Conservation (phyloP, 2,888 invertebrate genomes). For the Mythimna ferrago region DNA sequence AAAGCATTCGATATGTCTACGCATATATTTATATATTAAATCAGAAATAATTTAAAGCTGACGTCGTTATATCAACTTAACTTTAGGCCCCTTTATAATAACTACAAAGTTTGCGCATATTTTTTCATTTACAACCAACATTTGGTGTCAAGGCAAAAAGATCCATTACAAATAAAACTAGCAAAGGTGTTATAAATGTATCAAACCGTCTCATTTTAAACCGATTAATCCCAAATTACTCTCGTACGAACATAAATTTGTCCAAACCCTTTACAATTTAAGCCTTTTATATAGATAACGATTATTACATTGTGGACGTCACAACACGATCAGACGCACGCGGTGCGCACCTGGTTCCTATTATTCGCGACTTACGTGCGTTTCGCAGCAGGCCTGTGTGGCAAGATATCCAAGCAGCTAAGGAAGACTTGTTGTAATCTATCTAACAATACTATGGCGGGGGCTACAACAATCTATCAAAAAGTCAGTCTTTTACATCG, state of each 20-base stretch:
- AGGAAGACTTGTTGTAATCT: conserved; percentile 71
- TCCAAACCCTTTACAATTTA: conserved; percentile 73
- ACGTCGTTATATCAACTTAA: conserved; percentile 67
- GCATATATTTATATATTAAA: conserved; percentile 71
- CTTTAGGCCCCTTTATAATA: conserved; percentile 65
- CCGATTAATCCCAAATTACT: conserved; percentile 81
- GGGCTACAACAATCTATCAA: conserved; percentile 81
- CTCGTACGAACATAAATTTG: conserved; percentile 75
- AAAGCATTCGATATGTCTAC: conserved; percentile 74
- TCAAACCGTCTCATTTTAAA: conserved; percentile 74
- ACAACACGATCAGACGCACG: conserved; percentile 75
- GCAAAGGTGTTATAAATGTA: conserved; percentile 79
- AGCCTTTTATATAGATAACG: conserved; percentile 74
- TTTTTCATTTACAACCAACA: conserved; percentile 41
- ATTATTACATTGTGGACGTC: conserved; percentile 71
- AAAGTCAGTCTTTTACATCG: conserved; percentile 89
- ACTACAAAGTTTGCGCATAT: conserved; percentile 52
- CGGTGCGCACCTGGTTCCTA: conserved; percentile 72
- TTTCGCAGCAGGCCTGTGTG: conserved; percentile 67
- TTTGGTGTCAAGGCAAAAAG: conserved; percentile 60
- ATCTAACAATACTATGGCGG: conserved; percentile 85
- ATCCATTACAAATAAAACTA: conserved; percentile 71
- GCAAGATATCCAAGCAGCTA: conserved; percentile 65
- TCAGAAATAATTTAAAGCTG: conserved; percentile 83
- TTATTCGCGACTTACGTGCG: conserved; percentile 66